These are phyloP conservation scores for Perccottus glenii DNA, from an alignment of 2,113 vertebrate genomes.

Conservation along the genomic window DNA sequence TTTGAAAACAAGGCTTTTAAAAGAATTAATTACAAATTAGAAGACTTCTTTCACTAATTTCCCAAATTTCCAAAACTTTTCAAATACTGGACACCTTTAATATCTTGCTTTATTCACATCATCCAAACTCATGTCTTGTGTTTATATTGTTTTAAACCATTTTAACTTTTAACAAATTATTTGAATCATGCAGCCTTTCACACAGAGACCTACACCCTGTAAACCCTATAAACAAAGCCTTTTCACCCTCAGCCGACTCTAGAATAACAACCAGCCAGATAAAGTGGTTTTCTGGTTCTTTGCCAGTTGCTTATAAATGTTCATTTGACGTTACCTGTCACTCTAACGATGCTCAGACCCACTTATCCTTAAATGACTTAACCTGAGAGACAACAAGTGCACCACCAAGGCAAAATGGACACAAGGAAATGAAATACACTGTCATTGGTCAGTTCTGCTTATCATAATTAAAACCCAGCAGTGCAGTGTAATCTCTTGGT, in stretches of 20 bases:
- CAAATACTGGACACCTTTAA: too few species aligned
- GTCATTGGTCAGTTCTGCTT: slow-evolving; percentile 41
- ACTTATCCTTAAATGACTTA: slow-evolving; percentile 32
- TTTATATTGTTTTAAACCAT: too few species aligned
- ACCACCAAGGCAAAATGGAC: slow-evolving; percentile 25
- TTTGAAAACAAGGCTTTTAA: too few species aligned
- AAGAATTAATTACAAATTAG: too few species aligned
- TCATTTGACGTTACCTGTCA: slow-evolving; percentile 65
- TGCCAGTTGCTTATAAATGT: slow-evolving; percentile 55
- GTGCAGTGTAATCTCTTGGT: slow-evolving; percentile 42
- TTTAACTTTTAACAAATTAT: background rate
- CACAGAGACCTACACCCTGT: slow-evolving; percentile 15
- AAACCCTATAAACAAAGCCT: slow-evolving; percentile 40
- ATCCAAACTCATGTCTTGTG: too few species aligned
- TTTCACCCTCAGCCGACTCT: slow-evolving; percentile 41
- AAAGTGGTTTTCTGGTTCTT: slow-evolving; percentile 65
- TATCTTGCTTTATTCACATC: too few species aligned
- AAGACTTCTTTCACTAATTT: too few species aligned
- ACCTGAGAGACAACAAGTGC: slow-evolving; percentile 41
- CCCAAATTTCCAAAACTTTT: too few species aligned
- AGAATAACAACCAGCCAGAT: slow-evolving; percentile 54
- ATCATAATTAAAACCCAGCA: background rate
- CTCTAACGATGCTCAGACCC: slow-evolving; percentile 35
- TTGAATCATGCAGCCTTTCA: background rate
- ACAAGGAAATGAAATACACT: slow-evolving; percentile 23